Base-by-base conservation (phyloP, 2,113 vertebrate species). In the Plotosus lineatus region DNA sequence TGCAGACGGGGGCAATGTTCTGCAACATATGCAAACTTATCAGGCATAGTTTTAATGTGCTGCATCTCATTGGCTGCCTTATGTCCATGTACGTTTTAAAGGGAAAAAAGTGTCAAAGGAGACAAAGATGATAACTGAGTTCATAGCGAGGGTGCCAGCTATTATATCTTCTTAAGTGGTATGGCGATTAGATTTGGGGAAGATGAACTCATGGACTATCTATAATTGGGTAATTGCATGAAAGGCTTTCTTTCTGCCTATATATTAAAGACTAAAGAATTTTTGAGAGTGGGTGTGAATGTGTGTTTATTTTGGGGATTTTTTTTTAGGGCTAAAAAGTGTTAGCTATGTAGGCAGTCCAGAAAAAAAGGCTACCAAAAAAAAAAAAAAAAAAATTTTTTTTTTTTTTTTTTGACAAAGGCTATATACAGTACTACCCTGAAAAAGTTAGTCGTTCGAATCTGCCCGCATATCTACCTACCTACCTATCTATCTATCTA, bases 21-120 rank as follows among this genome's bases (percentile, higher is more conserved):
- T 91, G 89, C 91, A 91, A 90, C 89, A 90, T 92, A 88, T 89
- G 88, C 91, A 80, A 78, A 90, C 86, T 88, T 91, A 90, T 91
- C 89, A 89, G 82, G 89, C 87, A 85, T 84, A 84, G 84, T 85
- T 91, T 91, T 91, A 90, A 92, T 93, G 91, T 88, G 89, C 87
- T 89, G 91, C 90, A 92, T 90, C 90, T 93, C 92, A 93, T 93
- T 93, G 89, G 89, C 82, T 82, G 78, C 90, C 89, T 92, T 89
- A 92, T 92, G 92, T 89, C 91, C 89, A 87, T 87, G 86, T 87
- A 89, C 80, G 87, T 87, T 87, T 86, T 74, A 79, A 78, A 78
- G 44, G 75, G 68, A 66, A 65, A 80, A 79, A 81, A 78, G 36
- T 68, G 40, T 75, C 74, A 83, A 77, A 60, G 80, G 50, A 75